Evolutionary conservation across 2,888 invertebrate genomes (phyloP).

Genomic region (Aplocera efformata): DNA sequence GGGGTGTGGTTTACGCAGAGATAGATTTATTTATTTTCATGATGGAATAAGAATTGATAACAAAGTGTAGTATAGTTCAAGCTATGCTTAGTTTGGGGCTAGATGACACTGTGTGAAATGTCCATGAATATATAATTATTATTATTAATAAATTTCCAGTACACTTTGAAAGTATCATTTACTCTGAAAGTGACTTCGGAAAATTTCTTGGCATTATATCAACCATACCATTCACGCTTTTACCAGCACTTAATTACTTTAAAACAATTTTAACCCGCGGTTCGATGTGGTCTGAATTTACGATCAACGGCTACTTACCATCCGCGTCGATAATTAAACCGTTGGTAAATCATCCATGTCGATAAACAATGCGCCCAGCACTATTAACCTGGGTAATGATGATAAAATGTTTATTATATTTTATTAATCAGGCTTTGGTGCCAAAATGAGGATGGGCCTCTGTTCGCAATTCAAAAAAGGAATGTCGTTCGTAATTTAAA

Average conservation of each 20-base stretch:
- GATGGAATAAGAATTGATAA: too few relatives aligned
- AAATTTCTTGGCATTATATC: background rate
- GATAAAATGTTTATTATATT: conserved; percentile 22
- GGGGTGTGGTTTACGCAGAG: too few relatives aligned
- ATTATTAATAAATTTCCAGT: too few relatives aligned
- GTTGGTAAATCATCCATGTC: conserved; percentile 22
- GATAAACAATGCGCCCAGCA: conserved; percentile 23
- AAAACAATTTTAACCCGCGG: conserved; percentile 20
- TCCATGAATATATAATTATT: too few relatives aligned
- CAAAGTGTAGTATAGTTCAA: too few relatives aligned
- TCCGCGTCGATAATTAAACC: conserved; percentile 29
- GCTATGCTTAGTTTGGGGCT: too few relatives aligned
- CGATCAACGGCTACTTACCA: conserved; percentile 32
- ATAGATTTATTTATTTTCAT: too few relatives aligned
- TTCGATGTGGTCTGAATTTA: conserved; percentile 27
- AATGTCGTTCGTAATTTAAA: background rate
- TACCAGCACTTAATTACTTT: conserved; percentile 16
- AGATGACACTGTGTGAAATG: too few relatives aligned
- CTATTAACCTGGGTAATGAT: conserved; percentile 24
- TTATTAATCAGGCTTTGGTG: conserved; percentile 19
- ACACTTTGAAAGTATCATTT: too few relatives aligned
- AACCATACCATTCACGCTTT: conserved; percentile 15
- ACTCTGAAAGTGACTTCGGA: too few relatives aligned
- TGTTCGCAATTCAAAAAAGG: conserved; percentile 4
- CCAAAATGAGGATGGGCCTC: conserved; percentile 3